phyloP scores from a whole-genome alignment of 2,113 vertebrate species.

The Prinia subflava region DNA sequence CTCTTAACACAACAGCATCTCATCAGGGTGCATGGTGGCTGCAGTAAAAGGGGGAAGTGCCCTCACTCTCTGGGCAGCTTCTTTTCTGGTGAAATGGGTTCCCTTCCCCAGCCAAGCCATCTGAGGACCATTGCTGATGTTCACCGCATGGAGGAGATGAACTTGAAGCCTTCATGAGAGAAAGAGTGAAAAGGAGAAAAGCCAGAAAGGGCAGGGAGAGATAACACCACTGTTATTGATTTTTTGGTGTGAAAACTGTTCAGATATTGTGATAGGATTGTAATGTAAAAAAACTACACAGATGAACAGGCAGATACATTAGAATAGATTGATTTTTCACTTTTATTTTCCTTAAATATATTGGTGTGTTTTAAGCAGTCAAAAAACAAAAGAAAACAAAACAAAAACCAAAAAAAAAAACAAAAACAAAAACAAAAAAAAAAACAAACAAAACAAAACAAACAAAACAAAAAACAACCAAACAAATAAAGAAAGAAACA shows the following conservation, averaged over 20 bases:
- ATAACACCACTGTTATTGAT: neutral
- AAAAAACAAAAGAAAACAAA: neutral
- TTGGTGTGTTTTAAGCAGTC: fast-evolving
- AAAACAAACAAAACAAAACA: neutral
- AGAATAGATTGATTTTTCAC: neutral
- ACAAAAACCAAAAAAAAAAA: neutral
- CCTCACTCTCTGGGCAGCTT: neutral
- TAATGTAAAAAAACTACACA: neutral
- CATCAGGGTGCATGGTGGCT: fast-evolving
- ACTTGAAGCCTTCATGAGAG: neutral
- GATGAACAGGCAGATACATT: neutral
- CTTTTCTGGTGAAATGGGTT: neutral
- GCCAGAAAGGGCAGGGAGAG: neutral
- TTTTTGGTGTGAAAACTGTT: neutral
- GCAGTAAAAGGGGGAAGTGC: neutral
- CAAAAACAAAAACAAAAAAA: too few relatives aligned
- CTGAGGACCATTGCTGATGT: neutral
- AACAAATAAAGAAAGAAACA: too few relatives aligned
- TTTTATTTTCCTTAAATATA: neutral
- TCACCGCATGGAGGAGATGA: neutral
- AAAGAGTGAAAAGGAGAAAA: neutral
- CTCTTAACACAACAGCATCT: neutral
- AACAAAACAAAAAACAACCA: too few relatives aligned
- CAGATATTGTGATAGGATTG: neutral
- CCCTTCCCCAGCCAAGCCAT: neutral